Percentiles rank a stretch among this genome's conserved stretches.
Conservation (phyloP, 1,140 invertebrate species). For the Orussus abietinus region DNA sequence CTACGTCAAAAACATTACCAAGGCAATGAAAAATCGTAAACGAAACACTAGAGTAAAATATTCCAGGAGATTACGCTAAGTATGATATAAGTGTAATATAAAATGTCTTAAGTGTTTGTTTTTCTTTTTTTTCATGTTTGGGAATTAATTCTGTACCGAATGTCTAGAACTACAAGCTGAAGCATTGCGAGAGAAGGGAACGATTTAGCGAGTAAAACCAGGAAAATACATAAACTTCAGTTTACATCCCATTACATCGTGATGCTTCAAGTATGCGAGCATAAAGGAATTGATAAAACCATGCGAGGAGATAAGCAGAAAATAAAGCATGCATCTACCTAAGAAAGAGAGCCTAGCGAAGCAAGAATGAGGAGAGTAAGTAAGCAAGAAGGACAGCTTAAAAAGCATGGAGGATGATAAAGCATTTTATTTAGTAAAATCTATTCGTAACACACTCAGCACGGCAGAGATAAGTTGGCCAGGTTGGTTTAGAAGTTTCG, state of each 20-base stretch:
- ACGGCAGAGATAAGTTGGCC: no score
- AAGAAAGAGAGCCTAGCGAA: conserved; percentile 10
- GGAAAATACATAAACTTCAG: neutral
- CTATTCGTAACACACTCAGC: conserved; percentile 10
- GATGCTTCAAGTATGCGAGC: conserved; percentile 5
- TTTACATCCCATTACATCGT: conserved; percentile 3
- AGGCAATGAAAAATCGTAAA: no score
- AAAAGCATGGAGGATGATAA: conserved; percentile 25
- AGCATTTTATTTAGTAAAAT: conserved; percentile 35
- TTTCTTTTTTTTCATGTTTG: no score
- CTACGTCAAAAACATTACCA: no score
- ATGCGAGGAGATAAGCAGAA: neutral
- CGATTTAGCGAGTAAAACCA: conserved; percentile 7
- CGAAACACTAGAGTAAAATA: no score
- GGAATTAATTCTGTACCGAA: no score
- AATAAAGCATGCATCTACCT: conserved; percentile 5
- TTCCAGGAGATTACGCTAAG: no score
- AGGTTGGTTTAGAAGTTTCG: no score
- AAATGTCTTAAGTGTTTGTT: no score
- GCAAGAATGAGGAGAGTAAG: conserved; percentile 5
- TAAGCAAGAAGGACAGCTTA: conserved; percentile 25
- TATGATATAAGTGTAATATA: no score
- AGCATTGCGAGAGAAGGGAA: conserved; percentile 4
- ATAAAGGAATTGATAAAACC: neutral
- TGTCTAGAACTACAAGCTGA: neutral